Percentiles rank a stretch among this genome's conserved stretches.
phyloP scores from a whole-genome alignment of 2,888 invertebrate species.

The Kuschelorhynchus macadamiae region DNA sequence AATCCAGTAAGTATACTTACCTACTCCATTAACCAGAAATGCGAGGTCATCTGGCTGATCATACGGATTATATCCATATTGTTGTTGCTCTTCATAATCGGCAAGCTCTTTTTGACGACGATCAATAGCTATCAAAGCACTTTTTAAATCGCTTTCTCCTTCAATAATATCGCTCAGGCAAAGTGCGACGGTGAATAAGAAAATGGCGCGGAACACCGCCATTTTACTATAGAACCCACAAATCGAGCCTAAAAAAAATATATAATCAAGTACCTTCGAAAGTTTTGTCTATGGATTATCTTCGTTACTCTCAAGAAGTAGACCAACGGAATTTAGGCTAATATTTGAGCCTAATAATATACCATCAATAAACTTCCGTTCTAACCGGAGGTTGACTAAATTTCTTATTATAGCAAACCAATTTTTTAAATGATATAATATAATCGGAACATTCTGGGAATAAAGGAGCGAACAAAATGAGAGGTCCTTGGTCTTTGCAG shows the following conservation, averaged over 20 bases:
- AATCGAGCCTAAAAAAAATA: conserved; percentile 7
- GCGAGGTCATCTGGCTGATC: conserved; percentile 57
- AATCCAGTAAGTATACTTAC: conserved; percentile 11
- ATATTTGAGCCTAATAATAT: no score
- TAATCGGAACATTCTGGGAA: no score
- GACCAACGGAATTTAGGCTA: no score
- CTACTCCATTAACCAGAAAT: conserved; percentile 54
- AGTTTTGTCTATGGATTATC: no score
- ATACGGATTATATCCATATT: conserved; percentile 56
- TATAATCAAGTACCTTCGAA: no score
- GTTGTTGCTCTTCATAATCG: conserved; percentile 56
- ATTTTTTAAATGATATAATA: no score
- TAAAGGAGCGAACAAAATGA: no score
- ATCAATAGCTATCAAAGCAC: conserved; percentile 68
- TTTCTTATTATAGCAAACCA: no score
- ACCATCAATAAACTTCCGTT: no score
- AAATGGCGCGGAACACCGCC: conserved; percentile 35
- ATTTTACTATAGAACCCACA: conserved; percentile 9
- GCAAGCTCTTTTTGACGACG: conserved; percentile 68
- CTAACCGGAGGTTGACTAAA: no score
- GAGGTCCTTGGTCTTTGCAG: no score
- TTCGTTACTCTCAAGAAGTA: no score
- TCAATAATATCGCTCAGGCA: conserved; percentile 20
- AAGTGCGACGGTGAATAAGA: conserved; percentile 7
- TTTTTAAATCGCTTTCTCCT: conserved; percentile 67